Percentiles rank a stretch among this genome's conserved stretches.
phyloP scores from a whole-genome alignment of 2,888 invertebrate species.

The Eretmocerus hayati region DNA sequence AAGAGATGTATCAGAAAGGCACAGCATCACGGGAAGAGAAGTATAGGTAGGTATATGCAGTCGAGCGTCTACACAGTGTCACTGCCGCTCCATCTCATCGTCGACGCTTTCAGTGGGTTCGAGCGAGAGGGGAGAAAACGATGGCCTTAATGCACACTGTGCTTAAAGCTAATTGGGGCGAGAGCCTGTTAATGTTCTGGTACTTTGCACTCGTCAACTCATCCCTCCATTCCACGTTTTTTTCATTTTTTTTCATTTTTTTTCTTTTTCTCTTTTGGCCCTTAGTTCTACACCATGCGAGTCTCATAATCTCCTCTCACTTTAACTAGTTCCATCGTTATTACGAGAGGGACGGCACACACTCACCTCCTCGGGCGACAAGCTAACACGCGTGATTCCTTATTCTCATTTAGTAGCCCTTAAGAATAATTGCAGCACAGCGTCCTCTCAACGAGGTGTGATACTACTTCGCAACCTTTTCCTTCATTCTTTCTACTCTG shows the following conservation, averaged over 20 bases:
- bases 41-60: too few species aligned
- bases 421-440: background rate
- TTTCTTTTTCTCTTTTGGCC: background rate
- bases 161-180: slow-evolving; percentile 37
- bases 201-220: slow-evolving; percentile 25
- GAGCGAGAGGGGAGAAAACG: too few species aligned
- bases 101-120: too few species aligned
- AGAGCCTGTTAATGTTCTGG: slow-evolving; percentile 35
- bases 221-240: slow-evolving; percentile 10
- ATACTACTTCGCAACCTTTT: too few species aligned
- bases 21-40: too few species aligned
- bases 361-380: background rate
- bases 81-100: background rate
- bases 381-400: slow-evolving; percentile 2
- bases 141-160: slow-evolving; percentile 33
- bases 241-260: slow-evolving; percentile 1
- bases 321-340: too few species aligned
- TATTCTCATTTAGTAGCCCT: slow-evolving; percentile 1
- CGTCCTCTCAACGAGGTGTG: too few species aligned
- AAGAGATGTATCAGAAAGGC: too few species aligned
- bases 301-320: too few species aligned
- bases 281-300: too few species aligned
- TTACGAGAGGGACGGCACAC: too few species aligned
- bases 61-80: background rate
- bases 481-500: too few species aligned